A percentile compares a stretch with the other conserved stretches of the same genome.
Conservation (phyloP, 2,797 vertebrate species). For the Myotis planiceps region DNA sequence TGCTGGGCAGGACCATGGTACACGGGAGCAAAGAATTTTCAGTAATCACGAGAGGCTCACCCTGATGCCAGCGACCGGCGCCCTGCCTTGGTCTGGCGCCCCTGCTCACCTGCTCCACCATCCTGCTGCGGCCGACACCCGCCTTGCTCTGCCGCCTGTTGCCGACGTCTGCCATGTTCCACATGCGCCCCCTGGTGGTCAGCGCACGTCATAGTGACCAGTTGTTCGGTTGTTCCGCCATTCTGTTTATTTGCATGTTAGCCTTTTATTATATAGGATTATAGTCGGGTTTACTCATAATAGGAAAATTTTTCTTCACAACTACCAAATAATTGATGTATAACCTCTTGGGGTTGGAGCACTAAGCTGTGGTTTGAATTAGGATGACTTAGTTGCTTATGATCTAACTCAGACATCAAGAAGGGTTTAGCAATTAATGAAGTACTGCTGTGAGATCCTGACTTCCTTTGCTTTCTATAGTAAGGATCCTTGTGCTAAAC, state of each 20-base stretch:
- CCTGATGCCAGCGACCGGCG: no score
- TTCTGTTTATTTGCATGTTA: no score
- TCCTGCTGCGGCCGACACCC: accelerated
- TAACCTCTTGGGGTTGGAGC: not conserved
- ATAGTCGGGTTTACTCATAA: not conserved
- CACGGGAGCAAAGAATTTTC: no score
- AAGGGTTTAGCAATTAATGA: not conserved
- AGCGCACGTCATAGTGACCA: no score
- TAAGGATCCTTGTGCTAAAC: not conserved
- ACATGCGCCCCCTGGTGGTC: no score
- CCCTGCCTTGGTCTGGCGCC: no score
- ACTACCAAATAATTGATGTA: not conserved
- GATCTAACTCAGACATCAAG: not conserved
- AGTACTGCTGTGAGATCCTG: not conserved
- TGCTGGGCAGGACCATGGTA: no score
- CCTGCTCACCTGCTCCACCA: no score
- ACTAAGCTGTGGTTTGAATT: not conserved
- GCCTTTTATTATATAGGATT: not conserved
- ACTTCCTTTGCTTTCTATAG: not conserved
- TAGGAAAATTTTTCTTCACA: not conserved
- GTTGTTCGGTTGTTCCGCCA: no score
- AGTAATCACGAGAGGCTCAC: no score
- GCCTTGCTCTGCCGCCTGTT: no score
- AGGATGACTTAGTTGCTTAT: not conserved
- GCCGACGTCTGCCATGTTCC: no score